Percentiles rank a stretch among this genome's conserved stretches.
Conservation (phyloP, 2,888 invertebrate species). For the Rhogogaster chlorosoma region DNA sequence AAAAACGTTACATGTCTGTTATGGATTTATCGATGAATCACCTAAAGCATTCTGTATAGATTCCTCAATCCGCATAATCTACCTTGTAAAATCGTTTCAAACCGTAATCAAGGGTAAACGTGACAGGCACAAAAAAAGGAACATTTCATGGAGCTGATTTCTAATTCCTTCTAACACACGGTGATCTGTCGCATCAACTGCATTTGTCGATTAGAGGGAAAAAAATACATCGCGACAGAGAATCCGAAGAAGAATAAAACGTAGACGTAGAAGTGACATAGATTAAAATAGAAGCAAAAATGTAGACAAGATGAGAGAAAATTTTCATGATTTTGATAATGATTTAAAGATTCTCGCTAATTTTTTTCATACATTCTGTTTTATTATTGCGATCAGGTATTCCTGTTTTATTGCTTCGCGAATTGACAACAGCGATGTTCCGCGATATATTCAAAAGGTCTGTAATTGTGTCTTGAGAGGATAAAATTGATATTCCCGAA, state of each 20-base stretch:
- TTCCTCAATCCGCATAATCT: not conserved
- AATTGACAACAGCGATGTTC: not conserved
- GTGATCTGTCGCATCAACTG: not conserved
- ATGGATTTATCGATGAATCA: conserved; percentile 21
- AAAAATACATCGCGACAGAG: not conserved
- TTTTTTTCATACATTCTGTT: not conserved
- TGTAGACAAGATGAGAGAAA: not conserved
- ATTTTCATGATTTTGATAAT: not conserved
- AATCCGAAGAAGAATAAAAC: not conserved
- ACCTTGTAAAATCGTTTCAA: not conserved
- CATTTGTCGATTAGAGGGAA: not conserved
- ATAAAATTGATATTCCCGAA: not conserved
- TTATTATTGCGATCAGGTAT: not conserved
- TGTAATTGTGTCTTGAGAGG: not conserved
- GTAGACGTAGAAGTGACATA: not conserved
- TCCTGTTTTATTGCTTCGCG: not conserved
- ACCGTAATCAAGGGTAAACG: not conserved
- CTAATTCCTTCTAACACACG: not conserved
- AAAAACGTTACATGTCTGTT: not conserved
- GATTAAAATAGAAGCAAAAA: not conserved
- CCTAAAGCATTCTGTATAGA: not conserved
- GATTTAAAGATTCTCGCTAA: not conserved
- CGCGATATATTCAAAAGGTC: not conserved
- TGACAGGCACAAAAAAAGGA: not conserved
- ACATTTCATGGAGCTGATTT: not conserved